Evolutionary conservation across 1,140 invertebrate species (phyloP).

Genomic region (Drosophila funebris): DNA sequence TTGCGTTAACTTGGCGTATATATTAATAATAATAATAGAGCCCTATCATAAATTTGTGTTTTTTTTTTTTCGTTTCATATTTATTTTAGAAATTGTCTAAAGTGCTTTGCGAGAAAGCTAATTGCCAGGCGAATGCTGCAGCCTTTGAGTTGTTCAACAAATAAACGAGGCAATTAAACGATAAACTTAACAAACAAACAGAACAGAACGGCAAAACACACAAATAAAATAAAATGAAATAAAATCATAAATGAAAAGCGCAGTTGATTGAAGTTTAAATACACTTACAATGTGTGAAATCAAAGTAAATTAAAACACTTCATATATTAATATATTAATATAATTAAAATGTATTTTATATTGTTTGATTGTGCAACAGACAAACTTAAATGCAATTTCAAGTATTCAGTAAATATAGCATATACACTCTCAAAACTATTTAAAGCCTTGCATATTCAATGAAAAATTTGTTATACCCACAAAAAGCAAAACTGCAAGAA

Average conservation of each 20-base stretch:
- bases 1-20: slow-evolving; percentile 22
- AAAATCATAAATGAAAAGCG: not conserved
- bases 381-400: not conserved
- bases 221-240: not conserved
- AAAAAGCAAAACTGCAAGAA: not conserved
- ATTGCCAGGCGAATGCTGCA: slow-evolving; percentile 20
- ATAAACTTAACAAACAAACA: slow-evolving; percentile 20
- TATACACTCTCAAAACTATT: not conserved
- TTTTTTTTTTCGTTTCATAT: not conserved
- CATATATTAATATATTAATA: not conserved
- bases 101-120: slow-evolving; percentile 2
- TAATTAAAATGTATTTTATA: too few species aligned
- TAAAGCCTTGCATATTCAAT: not conserved
- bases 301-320: too few species aligned
- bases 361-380: too few species aligned
- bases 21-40: slow-evolving; percentile 6
- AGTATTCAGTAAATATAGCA: too few species aligned
- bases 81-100: slow-evolving; percentile 7
- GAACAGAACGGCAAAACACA: not conserved
- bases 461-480: not conserved
- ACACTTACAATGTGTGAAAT: too few species aligned
- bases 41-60: not conserved
- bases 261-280: not conserved
- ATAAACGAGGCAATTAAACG: slow-evolving; percentile 24
- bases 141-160: not conserved